Evolutionary conservation across 2,888 invertebrate species (phyloP).

Genomic region (Dolomedes plantarius): DNA sequence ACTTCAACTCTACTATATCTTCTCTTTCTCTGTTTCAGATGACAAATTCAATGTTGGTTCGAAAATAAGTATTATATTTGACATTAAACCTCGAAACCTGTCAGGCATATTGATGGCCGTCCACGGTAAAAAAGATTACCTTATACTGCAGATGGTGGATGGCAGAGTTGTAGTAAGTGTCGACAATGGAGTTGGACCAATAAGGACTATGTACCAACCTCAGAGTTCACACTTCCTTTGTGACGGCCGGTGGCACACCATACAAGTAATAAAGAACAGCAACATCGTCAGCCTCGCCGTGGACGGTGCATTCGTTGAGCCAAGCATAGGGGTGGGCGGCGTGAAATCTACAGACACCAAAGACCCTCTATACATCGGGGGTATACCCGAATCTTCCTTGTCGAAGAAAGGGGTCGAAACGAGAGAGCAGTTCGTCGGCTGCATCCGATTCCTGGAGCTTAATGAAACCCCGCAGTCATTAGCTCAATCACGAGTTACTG

Average conservation of each 20-base stretch:
- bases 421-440: slow-evolving; percentile 84
- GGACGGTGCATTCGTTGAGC: slow-evolving; percentile 85
- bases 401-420: slow-evolving; percentile 83
- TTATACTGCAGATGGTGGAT: slow-evolving; percentile 90
- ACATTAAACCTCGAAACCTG: slow-evolving; percentile 89
- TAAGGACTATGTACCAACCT: slow-evolving; percentile 84
- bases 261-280: slow-evolving; percentile 89
- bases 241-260: slow-evolving; percentile 96
- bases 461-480: slow-evolving; percentile 79
- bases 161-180: slow-evolving; percentile 89
- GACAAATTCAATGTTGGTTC: slow-evolving; percentile 88
- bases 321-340: slow-evolving; percentile 83
- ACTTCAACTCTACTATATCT: no score
- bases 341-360: slow-evolving; percentile 86
- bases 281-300: slow-evolving; percentile 92
- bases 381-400: slow-evolving; percentile 82
- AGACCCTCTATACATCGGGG: slow-evolving; percentile 92
- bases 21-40: slow-evolving; percentile 78
- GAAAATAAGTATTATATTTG: slow-evolving; percentile 87
- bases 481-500: slow-evolving; percentile 81
- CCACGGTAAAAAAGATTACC: slow-evolving; percentile 87
- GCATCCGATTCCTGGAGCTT: slow-evolving; percentile 80
- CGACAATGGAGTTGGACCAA: slow-evolving; percentile 88
- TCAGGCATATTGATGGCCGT: slow-evolving; percentile 91
- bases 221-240: slow-evolving; percentile 84